These are phyloP conservation scores for Sebastes hubbsi DNA, from an alignment of 2,797 vertebrate genomes.

Conservation along the genomic window DNA sequence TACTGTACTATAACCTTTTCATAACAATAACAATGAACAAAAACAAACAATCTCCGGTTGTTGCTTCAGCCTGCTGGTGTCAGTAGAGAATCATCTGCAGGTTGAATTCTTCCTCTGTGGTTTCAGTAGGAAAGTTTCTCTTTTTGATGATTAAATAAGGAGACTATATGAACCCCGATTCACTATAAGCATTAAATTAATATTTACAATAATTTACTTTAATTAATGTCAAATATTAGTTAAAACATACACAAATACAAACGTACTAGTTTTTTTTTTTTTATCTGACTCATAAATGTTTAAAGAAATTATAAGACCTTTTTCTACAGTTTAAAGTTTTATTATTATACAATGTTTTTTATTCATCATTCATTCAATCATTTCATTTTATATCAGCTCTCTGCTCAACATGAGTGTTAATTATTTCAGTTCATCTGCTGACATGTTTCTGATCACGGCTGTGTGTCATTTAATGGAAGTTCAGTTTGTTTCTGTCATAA, in stretches of 20 bases:
- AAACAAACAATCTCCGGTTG: not conserved
- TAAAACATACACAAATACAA: too few relatives aligned
- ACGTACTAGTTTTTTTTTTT: not conserved
- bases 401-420: not conserved
- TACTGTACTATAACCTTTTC: too few relatives aligned
- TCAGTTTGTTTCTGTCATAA: constrained; percentile 12
- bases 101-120: not conserved
- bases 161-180: not conserved
- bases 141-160: not conserved
- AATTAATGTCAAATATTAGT: not conserved
- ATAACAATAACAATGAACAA: too few relatives aligned
- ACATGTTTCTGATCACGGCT: not conserved
- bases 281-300: not conserved
- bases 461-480: not conserved
- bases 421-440: not conserved
- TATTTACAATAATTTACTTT: not conserved
- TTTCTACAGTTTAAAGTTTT: not conserved
- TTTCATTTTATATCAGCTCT: not conserved
- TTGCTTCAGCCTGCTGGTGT: not conserved
- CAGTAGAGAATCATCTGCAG: not conserved
- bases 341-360: not conserved
- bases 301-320: not conserved
- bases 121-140: not conserved
- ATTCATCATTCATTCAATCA: not conserved
- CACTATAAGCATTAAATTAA: not conserved